Base-by-base conservation (phyloP, 1,140 invertebrate species). In the Teleogryllus occipitalis region DNA sequence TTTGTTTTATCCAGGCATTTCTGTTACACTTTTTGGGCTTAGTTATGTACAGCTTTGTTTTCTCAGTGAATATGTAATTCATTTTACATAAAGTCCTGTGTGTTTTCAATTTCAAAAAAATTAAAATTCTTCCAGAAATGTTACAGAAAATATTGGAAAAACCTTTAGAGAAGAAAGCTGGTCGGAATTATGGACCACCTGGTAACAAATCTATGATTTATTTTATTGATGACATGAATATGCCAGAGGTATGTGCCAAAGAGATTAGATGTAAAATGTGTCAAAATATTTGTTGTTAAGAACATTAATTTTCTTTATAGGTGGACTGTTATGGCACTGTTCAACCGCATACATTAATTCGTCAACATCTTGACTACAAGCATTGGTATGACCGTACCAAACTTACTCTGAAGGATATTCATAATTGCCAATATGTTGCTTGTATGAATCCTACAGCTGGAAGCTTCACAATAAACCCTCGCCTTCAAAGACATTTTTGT, bases 371-470 rank as follows among this genome's bases (percentile, higher is more conserved):
- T 82, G 97, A 98, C 86, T 98, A 98, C 84, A 92, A 92, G 77
- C 97, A 98, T 85, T 98, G 97, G 97, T 96, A 96, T 81, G 97
- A 98, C 84, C 88, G 97, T 49, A 92, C 92, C 0, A 97, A 96
- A 84, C 87, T 98, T n/a, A 90, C 93, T 0, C 85, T 98, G 0
- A 98, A 98, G 87, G 97, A 98, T 79, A 97, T 99, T 80, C 95
- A 97, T 83, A 98, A 98, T 84, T 97, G 96, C 80, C 97, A 98
- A 85, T 99, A 98, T 84, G 93, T 98, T 0, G 94, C 95, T 47
- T 98, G 96, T 84, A 98, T 99, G 97, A 98, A 98, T 87, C 97
- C 97, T 0, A 98, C 97, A 0, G 96, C 97, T 78, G 97, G 97
- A 49, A 97, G 95, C 83, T 98, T 98, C 84, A 98, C 96, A 0